Conservation (phyloP, 2,113 vertebrate species). For the Carlito syrichta region DNA sequence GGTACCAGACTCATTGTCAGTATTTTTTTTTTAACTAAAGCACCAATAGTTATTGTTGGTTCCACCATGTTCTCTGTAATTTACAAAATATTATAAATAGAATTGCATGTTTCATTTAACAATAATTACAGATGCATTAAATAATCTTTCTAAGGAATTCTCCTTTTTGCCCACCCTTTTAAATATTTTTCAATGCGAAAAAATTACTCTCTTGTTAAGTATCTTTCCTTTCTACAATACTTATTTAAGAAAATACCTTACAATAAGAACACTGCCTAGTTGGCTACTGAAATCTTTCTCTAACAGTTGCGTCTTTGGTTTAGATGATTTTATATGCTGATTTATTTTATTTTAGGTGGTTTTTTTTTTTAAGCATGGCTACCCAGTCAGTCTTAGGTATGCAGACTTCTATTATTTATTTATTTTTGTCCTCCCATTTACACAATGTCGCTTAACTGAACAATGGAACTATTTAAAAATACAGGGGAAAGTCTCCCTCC, state of each 20-base stretch:
- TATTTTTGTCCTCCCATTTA: neutral
- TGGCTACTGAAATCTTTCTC: neutral
- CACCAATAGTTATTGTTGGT: neutral
- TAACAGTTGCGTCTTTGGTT: neutral
- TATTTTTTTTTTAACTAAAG: neutral
- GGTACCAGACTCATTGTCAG: neutral
- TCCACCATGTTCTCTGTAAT: neutral
- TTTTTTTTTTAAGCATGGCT: neutral
- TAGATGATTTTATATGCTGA: neutral
- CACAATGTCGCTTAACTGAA: slow-evolving; percentile 30
- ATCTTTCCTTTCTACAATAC: neutral
- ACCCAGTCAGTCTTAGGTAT: neutral
- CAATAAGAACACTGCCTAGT: neutral
- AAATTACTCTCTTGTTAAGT: neutral
- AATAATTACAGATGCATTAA: neutral
- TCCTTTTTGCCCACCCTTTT: neutral
- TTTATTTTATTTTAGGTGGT: slow-evolving; percentile 17
- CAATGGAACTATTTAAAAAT: slow-evolving; percentile 61
- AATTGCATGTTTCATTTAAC: neutral
- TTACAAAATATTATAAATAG: neutral
- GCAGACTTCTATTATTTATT: neutral
- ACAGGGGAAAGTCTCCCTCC: slow-evolving; percentile 42
- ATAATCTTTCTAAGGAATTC: neutral
- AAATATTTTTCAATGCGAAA: neutral
- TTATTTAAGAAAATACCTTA: neutral